A percentile compares a stretch with the other conserved stretches of the same genome.
Conservation (phyloP, 2,113 vertebrate genomes). For the Centropristis striata region DNA sequence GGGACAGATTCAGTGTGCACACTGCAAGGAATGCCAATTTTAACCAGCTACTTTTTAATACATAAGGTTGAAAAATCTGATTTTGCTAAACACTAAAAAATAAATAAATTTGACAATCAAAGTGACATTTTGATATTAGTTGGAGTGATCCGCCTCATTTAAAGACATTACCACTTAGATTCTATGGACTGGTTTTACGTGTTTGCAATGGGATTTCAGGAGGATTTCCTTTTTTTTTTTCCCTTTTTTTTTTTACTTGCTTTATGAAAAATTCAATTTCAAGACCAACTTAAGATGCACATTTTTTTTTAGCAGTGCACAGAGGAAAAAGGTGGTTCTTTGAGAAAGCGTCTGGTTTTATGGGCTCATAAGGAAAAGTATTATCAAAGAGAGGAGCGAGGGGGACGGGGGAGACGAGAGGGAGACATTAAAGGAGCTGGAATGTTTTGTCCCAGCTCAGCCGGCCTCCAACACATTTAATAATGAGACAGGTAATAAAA, state of each 20-base stretch:
- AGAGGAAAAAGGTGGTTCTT: constrained; percentile 50
- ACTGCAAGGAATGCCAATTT: neutral
- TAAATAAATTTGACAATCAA: neutral
- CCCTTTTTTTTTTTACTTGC: neutral
- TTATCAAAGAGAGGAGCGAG: constrained; percentile 81
- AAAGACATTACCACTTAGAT: too few relatives aligned
- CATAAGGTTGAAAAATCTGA: neutral
- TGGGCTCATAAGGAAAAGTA: constrained; percentile 82
- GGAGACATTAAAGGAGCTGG: constrained; percentile 84
- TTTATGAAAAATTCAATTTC: neutral
- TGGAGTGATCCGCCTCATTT: too few relatives aligned
- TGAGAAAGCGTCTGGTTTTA: constrained; percentile 76
- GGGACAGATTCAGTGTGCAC: neutral
- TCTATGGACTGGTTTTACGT: too few relatives aligned
- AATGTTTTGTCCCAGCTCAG: constrained; percentile 82
- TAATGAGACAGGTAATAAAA: constrained; percentile 87
- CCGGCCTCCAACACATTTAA: constrained; percentile 81
- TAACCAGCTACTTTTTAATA: neutral
- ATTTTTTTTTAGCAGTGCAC: constrained; percentile 29
- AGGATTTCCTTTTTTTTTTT: neutral
- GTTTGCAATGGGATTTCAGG: too few relatives aligned
- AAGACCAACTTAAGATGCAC: constrained; percentile 18
- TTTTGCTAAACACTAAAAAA: neutral
- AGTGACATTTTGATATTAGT: neutral
- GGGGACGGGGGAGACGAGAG: constrained; percentile 66